These are phyloP conservation scores for Neodon shergylaensis DNA, from an alignment of 2,113 vertebrate species.

Conservation along the genomic window DNA sequence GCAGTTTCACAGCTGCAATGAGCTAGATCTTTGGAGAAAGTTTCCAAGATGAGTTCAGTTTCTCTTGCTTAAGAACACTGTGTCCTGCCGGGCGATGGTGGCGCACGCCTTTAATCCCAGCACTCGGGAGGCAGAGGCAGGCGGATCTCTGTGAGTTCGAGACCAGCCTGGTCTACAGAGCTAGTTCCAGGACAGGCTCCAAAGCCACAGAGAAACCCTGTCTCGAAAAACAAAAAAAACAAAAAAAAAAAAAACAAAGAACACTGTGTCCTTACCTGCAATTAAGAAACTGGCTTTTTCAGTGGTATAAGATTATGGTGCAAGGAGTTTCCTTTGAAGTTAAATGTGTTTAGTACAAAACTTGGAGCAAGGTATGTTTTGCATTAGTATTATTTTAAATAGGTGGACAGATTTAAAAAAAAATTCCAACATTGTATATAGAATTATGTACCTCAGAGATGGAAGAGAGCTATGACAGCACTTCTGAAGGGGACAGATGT, in stretches of 20 bases:
- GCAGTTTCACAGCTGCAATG: slow-evolving; percentile 52
- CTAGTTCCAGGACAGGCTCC: too few species aligned
- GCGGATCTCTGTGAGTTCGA: too few species aligned
- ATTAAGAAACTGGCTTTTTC: slow-evolving; percentile 5
- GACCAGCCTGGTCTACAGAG: too few species aligned
- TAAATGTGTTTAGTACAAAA: slow-evolving; percentile 21
- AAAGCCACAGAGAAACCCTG: too few species aligned
- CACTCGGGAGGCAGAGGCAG: too few species aligned
- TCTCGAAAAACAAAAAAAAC: too few species aligned
- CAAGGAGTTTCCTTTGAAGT: slow-evolving; percentile 10
- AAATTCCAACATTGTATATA: not conserved
- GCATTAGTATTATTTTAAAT: slow-evolving; percentile 28
- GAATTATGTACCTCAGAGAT: slow-evolving; percentile 3
- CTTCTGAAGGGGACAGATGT: not conserved
- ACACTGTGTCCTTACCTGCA: not conserved
- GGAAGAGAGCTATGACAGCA: not conserved
- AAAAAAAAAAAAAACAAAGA: too few species aligned
- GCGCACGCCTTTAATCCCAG: too few species aligned
- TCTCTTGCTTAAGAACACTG: not conserved
- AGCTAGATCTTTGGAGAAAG: slow-evolving; percentile 19
- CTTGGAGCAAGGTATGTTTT: not conserved
- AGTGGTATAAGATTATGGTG: not conserved
- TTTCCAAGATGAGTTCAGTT: not conserved
- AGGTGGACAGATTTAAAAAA: slow-evolving; percentile 15
- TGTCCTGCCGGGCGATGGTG: too few species aligned